phyloP scores from a whole-genome alignment of 2,888 invertebrate genomes.

The Agrotis exclamationis region DNA sequence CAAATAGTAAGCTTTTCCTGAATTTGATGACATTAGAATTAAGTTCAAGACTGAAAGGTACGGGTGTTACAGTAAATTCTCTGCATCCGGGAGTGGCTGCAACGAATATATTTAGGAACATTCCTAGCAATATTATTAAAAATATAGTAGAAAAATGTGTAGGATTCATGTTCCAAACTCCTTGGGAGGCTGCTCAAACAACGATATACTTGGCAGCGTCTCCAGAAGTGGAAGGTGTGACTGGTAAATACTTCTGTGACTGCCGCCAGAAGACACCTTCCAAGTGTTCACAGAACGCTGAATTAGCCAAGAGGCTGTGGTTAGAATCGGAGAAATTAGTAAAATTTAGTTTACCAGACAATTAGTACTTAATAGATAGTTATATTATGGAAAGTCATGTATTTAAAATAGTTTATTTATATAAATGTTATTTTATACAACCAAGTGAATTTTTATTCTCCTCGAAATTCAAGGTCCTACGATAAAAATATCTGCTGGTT shows the following conservation, averaged over 20 bases:
- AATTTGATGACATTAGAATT: slow-evolving; percentile 92
- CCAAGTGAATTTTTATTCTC: slow-evolving; percentile 19
- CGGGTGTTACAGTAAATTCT: slow-evolving; percentile 93
- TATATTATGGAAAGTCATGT: slow-evolving; percentile 31
- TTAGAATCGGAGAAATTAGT: slow-evolving; percentile 92
- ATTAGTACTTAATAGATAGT: slow-evolving; percentile 54
- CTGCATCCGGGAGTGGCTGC: slow-evolving; percentile 94
- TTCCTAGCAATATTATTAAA: slow-evolving; percentile 84
- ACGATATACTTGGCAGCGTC: slow-evolving; percentile 90
- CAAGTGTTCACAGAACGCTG: slow-evolving; percentile 88
- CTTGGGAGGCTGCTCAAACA: slow-evolving; percentile 93
- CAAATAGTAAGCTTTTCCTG: slow-evolving; percentile 92
- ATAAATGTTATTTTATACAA: slow-evolving; percentile 41
- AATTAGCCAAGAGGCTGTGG: slow-evolving; percentile 92
- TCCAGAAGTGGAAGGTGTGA: slow-evolving; percentile 91
- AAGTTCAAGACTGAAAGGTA: slow-evolving; percentile 90
- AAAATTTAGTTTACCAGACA: slow-evolving; percentile 70
- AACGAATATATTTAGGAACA: slow-evolving; percentile 92
- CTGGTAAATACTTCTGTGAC: slow-evolving; percentile 93
- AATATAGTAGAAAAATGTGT: slow-evolving; percentile 73
- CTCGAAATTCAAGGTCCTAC: not conserved
- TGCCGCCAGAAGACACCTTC: slow-evolving; percentile 89
- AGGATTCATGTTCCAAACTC: slow-evolving; percentile 89
- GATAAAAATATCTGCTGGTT: not conserved
- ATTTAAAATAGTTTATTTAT: slow-evolving; percentile 38